Evolutionary conservation across 1,140 invertebrate genomes (phyloP).

Genomic region (Drosophila elegans): DNA sequence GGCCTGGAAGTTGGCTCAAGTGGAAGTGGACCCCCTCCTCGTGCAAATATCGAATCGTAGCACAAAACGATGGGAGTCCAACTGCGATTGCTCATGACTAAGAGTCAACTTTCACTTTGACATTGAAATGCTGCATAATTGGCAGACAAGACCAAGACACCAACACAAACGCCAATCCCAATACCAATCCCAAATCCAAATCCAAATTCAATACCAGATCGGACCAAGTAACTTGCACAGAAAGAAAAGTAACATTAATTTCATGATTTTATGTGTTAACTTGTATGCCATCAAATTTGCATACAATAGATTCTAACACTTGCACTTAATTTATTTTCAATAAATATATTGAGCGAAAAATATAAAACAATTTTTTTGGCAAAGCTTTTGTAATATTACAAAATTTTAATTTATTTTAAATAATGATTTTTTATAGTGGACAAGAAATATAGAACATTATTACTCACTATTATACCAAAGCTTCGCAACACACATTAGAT

Average conservation of each 20-base stretch:
- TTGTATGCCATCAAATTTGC: too few relatives aligned
- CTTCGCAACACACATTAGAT: too few relatives aligned
- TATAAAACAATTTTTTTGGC: too few relatives aligned
- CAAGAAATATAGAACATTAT: too few relatives aligned
- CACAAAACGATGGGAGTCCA: slow-evolving; percentile 35
- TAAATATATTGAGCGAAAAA: too few relatives aligned
- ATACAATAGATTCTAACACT: too few relatives aligned
- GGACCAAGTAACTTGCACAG: slow-evolving; percentile 2
- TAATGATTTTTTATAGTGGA: too few relatives aligned
- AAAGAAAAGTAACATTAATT: not conserved
- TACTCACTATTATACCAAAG: too few relatives aligned
- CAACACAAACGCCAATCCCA: slow-evolving; percentile 5
- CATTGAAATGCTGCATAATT: slow-evolving; percentile 82
- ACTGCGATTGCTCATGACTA: slow-evolving; percentile 51
- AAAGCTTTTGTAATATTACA: too few relatives aligned
- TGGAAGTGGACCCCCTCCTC: slow-evolving; percentile 54
- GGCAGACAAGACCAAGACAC: slow-evolving; percentile 47
- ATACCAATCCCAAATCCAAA: not conserved
- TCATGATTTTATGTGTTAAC: too few relatives aligned
- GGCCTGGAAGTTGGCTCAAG: slow-evolving; percentile 43
- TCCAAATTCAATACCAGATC: slow-evolving; percentile 17
- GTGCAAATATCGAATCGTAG: slow-evolving; percentile 40
- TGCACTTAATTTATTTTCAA: too few relatives aligned
- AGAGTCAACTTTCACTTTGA: slow-evolving; percentile 84
- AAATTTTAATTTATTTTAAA: too few relatives aligned